A percentile compares a stretch with the other conserved stretches of the same genome.
Conservation (phyloP, 2,797 vertebrate genomes). For the Sternotherus odoratus region DNA sequence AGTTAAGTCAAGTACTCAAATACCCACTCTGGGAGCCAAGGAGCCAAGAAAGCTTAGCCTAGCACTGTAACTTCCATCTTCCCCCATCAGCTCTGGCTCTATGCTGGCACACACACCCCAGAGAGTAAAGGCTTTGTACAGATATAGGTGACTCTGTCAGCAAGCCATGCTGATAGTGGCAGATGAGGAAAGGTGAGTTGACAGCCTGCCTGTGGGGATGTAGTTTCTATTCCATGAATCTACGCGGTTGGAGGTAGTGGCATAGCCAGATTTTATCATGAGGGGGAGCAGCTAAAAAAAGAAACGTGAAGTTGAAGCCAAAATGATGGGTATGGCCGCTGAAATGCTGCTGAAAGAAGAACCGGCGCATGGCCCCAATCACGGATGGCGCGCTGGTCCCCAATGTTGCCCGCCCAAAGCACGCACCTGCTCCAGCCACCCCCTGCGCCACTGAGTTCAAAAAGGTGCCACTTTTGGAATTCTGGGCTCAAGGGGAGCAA, state of each 20-base stretch:
- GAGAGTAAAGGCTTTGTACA: background rate
- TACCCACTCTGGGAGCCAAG: background rate
- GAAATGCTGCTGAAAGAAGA: too few relatives aligned
- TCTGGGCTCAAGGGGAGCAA: too few relatives aligned
- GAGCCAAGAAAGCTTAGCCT: background rate
- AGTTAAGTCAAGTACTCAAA: background rate
- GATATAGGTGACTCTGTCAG: background rate
- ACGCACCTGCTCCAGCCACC: too few relatives aligned
- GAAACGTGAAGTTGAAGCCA: too few relatives aligned
- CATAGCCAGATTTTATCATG: too few relatives aligned
- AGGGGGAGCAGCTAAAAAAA: too few relatives aligned
- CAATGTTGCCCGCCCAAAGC: too few relatives aligned
- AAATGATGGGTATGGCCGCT: too few relatives aligned
- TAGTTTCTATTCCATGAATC: background rate
- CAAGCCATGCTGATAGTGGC: background rate
- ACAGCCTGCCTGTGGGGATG: background rate
- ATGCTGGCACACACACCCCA: background rate
- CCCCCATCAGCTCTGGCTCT: background rate
- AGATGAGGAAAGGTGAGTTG: background rate
- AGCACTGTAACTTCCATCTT: background rate
- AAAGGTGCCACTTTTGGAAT: too few relatives aligned
- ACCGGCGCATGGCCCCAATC: too few relatives aligned
- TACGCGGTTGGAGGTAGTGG: background rate
- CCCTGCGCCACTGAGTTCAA: too few relatives aligned
- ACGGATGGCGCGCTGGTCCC: too few relatives aligned